Conservation (phyloP, 1,140 invertebrate species). For the Bradynema listronoti region DNA sequence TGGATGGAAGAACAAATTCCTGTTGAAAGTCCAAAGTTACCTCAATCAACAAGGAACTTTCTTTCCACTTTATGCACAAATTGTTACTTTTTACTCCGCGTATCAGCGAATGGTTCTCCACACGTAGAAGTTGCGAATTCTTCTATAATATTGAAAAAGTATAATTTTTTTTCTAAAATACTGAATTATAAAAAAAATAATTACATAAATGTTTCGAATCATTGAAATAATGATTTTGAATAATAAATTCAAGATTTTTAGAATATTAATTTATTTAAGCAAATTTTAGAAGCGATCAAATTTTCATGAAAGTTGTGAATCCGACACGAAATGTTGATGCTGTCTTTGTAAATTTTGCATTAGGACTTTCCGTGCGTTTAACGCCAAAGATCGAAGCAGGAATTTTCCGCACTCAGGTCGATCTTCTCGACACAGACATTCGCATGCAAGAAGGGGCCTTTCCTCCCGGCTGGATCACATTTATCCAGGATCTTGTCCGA, state of each 20-base stretch:
- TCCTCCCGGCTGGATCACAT: conserved; percentile 41
- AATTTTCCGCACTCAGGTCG: conserved; percentile 47
- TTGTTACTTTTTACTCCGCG: conserved; percentile 52
- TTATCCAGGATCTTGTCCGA: conserved; percentile 53
- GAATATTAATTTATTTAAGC: no score
- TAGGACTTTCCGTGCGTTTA: conserved; percentile 43
- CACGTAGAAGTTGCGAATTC: conserved; percentile 38
- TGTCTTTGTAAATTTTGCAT: conserved; percentile 47
- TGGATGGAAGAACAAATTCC: conserved; percentile 55
- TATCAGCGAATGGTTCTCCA: conserved; percentile 48
- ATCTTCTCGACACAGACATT: conserved; percentile 49
- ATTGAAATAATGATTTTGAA: no score
- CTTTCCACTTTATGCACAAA: conserved; percentile 48
- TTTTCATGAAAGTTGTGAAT: conserved; percentile 52
- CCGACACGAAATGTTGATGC: conserved; percentile 41
- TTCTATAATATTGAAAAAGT: conserved; percentile 47
- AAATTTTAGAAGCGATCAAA: conserved; percentile 47
- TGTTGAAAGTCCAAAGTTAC: conserved; percentile 42
- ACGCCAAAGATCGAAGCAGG: conserved; percentile 49
- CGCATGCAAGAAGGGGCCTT: conserved; percentile 51
- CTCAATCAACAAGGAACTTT: conserved; percentile 50
- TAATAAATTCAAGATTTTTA: no score
- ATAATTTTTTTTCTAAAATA: conserved; percentile 15
- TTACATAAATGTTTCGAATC: not conserved
- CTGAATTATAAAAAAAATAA: conserved; percentile 15